A percentile compares a stretch with the other conserved stretches of the same genome.
These are phyloP conservation scores for Thaleichthys pacificus DNA, from an alignment of 2,797 vertebrate species.

Conservation along the genomic window DNA sequence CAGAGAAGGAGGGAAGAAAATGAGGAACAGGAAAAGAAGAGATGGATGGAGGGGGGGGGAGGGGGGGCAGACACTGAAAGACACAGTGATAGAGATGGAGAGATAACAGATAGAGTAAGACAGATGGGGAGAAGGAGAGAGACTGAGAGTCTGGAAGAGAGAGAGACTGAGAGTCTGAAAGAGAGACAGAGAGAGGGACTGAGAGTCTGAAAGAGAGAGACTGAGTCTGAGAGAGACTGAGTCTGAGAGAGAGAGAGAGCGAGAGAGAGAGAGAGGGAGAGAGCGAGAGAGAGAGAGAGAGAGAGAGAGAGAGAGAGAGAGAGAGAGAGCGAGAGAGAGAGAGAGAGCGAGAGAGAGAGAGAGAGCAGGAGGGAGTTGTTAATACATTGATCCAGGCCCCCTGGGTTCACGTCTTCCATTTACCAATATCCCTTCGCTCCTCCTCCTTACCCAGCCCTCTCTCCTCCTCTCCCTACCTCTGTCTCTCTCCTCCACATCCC, in stretches of 20 bases:
- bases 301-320: neutral
- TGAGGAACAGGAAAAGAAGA: neutral
- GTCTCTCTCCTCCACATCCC: neutral
- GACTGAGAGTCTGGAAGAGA: conserved; percentile 30
- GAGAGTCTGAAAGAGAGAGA: conserved; percentile 35
- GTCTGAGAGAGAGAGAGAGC: conserved; percentile 33
- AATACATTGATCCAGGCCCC: conserved; percentile 78
- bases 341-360: conserved; percentile 42
- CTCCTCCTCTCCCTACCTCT: neutral
- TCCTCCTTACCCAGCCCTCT: conserved; percentile 52
- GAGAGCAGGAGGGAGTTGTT: conserved; percentile 64
- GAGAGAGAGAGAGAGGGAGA: conserved; percentile 32
- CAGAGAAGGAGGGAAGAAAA: neutral
- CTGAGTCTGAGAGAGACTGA: conserved; percentile 38
- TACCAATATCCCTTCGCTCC: conserved; percentile 75
- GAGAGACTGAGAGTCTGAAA: conserved; percentile 51
- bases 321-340: conserved; percentile 30
- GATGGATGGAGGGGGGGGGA: neutral
- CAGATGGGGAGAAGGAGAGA: conserved; percentile 16
- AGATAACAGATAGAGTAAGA: conserved; percentile 6
- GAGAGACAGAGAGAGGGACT: conserved; percentile 45
- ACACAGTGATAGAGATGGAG: conserved; percentile 1
- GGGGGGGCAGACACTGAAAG: no score
- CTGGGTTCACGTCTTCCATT: conserved; percentile 75
- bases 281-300: conserved; percentile 10